Conservation (phyloP, 2,888 invertebrate species). For the Caenorhabditis virilis region DNA sequence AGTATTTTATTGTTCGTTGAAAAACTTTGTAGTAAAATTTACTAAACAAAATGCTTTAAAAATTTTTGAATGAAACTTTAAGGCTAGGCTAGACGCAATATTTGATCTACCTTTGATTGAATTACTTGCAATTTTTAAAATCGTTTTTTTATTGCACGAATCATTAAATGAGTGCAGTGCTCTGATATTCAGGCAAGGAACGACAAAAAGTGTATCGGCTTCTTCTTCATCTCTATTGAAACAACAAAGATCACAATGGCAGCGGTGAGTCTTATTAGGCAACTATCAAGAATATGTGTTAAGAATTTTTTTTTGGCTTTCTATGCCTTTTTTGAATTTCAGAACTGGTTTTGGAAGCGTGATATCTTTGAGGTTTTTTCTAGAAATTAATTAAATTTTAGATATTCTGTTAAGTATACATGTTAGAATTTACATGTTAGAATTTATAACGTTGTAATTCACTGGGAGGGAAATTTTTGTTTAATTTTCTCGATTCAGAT, state of each 20-base stretch:
- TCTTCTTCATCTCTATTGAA: constrained; percentile 44
- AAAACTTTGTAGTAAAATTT: background rate
- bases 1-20: background rate
- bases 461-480: too few relatives aligned
- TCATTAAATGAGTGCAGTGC: constrained; percentile 31
- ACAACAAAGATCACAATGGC: constrained; percentile 60
- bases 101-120: constrained; percentile 2
- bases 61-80: background rate
- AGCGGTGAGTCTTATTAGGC: constrained; percentile 46
- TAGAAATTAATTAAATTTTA: background rate
- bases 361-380: background rate
- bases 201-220: constrained; percentile 44
- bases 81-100: background rate
- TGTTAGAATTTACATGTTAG: background rate
- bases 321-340: background rate
- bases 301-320: constrained; percentile 1
- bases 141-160: background rate
- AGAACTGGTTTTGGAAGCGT: background rate
- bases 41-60: background rate
- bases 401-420: background rate
- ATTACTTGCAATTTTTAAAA: too few relatives aligned
- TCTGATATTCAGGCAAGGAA: constrained; percentile 52
- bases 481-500: constrained; percentile 38
- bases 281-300: background rate
- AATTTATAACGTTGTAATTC: too few relatives aligned